phyloP scores from a whole-genome alignment of 2,797 vertebrate genomes.

The Platyrinchus mystaceus region DNA sequence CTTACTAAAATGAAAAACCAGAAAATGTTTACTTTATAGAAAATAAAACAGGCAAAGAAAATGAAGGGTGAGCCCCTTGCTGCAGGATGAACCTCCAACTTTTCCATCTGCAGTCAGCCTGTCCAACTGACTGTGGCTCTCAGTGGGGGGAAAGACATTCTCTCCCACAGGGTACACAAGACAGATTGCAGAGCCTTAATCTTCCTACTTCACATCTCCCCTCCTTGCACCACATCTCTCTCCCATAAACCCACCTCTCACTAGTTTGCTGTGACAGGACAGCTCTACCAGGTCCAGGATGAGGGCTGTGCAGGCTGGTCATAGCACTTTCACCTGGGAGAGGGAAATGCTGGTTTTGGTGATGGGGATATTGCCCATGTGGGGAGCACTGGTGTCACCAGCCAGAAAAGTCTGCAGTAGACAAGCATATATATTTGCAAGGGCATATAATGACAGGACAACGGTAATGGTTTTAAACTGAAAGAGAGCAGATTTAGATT shows the following conservation, averaged over 20 bases:
- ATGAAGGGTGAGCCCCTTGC: neutral
- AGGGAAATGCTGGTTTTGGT: neutral
- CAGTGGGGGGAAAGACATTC: rapidly evolving
- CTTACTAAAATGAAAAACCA: neutral
- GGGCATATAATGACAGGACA: neutral
- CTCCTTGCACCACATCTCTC: neutral
- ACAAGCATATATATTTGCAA: neutral
- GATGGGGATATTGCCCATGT: neutral
- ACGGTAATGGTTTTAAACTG: neutral
- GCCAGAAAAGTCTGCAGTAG: neutral
- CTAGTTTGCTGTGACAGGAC: rapidly evolving
- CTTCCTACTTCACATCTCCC: neutral
- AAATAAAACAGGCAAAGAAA: neutral
- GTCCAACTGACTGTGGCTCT: rapidly evolving
- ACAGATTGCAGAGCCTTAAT: neutral
- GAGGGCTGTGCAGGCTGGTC: rapidly evolving
- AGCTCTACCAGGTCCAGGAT: neutral
- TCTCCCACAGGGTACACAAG: rapidly evolving
- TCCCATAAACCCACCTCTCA: rapidly evolving
- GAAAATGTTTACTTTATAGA: neutral
- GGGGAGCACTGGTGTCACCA: neutral
- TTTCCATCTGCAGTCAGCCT: neutral
- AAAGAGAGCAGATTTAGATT: neutral
- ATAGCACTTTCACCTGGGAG: neutral
- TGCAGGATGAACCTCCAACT: neutral